Evolutionary conservation across 2,888 invertebrate species (phyloP), one percentile per base, ranked within the genome.

Genomic region (Melitaea athalia): DNA sequence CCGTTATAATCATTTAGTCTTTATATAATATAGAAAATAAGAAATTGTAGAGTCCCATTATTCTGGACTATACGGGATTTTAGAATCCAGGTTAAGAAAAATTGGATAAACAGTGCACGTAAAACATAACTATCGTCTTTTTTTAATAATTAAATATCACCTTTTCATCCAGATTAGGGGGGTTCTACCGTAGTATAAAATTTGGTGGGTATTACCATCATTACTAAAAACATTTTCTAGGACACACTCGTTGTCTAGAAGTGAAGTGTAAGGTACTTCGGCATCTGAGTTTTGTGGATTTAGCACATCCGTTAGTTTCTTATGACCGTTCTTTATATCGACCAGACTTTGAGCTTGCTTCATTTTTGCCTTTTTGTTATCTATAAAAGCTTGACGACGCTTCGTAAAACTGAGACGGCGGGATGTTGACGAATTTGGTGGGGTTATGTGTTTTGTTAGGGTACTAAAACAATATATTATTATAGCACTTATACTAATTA

Each of bases 361-460:
- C 88, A 87, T 84, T 80, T 86, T 86, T 43, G 83, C 81, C 75
- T 92, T 92, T 72, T 87, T 89, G 61, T 88, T 83, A 8, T 91
- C 89, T 47, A 89, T 83, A 74, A 91, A 90, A 0, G 86, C 88
- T 72, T 90, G 90, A 12, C 91, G 84, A 5, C 89, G 85, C 67
- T 86, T 87, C 24, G 86, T 85, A 3, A 84, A 80, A 0, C 83
- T 84, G 65, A 83, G 75, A 71, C 83, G 86, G 59, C 84, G 83
- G n/a, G 86, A 82, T 10, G 82, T 83, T 0, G 89, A 87, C 0
- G 92, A 91, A 0, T 92, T 87, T 0, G 95, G 94, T 5, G 95
- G 94, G 0, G 95, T 95, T 86, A 96, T 94, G 79, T 96, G 95
- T 80, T 95, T 95, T 15, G 95, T 96, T 75, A 96, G 82, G 0